Base-by-base conservation (phyloP, 1,140 invertebrate genomes). In the Protaetia brevitarsis region DNA sequence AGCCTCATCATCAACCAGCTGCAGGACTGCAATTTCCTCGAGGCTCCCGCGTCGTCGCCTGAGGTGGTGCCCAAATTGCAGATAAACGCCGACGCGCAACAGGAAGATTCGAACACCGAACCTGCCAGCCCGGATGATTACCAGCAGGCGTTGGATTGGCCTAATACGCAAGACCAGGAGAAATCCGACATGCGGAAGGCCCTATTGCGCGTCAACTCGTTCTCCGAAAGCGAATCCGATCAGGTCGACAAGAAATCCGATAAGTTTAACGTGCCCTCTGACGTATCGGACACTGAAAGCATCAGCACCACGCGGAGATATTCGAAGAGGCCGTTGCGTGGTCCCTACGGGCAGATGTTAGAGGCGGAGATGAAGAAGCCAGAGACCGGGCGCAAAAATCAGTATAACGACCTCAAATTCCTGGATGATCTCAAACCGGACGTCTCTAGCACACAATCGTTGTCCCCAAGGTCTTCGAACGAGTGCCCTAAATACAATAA, bases 281-380 rank as follows among this genome's bases (percentile, higher is more conserved):
- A 84, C 73, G 72, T 82, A 31, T 85, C 84, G 8, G 82, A 85
- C 69, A 81, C 80, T 67, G 83, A 87, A 72, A 81, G 81, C 59
- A 36, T 71, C 1, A 72, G 70, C 62, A 68, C 69, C n/a, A 80
- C 81, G 21, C 77, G 79, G 62, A 76, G 89, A 2, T 92, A 90
- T 72, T 88, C 86, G 7, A 91, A 92, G 76, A 79, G 89, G 13
- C 89, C 89, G 0, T 78, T 92, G 0, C 81, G 90, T 16, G 91
- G 90, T 4, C 91, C 91, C 2, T 92, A 92, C 72, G 89, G 90
- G 0, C 88, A 91, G 76, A 92, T 92, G 89, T 79, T 93, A 10
- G 90, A 92, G 75, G 88, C 89, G 1, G 89, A 92, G 78, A 91
- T 92, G 87, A 90, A 88, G 57, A 90, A 90, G 74, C 86, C 87